These are phyloP conservation scores for Entomyzon cyanotis DNA, from an alignment of 2,113 vertebrate genomes.

Conservation along the genomic window DNA sequence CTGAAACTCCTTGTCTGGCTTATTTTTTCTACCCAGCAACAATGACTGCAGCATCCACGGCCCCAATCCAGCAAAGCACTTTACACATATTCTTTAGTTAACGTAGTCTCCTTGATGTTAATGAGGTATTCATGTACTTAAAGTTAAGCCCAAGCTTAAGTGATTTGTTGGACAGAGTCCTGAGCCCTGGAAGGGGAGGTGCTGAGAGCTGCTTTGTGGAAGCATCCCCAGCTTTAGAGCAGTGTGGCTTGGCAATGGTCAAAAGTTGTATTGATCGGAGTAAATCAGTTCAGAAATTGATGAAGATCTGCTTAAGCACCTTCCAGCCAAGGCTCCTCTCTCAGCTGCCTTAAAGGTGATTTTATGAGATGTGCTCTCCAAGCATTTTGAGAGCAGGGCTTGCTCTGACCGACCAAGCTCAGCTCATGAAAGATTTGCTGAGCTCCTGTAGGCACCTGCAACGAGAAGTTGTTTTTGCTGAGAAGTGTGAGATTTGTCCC, in stretches of 20 bases:
- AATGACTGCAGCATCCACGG: neutral
- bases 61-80: conserved; percentile 4
- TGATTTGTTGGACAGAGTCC: conserved; percentile 13
- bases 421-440: neutral
- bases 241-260: neutral
- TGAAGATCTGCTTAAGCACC: neutral
- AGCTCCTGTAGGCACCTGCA: neutral
- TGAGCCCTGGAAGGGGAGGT: neutral
- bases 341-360: neutral
- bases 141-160: conserved; percentile 25
- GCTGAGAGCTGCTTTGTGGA: neutral
- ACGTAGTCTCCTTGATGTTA: neutral
- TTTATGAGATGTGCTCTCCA: neutral
- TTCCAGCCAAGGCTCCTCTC: neutral
- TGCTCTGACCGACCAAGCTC: neutral
- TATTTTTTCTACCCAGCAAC: neutral
- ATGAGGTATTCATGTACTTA: conserved; percentile 35
- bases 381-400: neutral
- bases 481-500: neutral
- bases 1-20: neutral
- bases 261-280: neutral
- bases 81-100: neutral
- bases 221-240: neutral
- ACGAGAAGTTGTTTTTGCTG: neutral
- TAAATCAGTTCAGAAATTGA: conserved; percentile 22